Evolutionary conservation across 2,797 vertebrate species (phyloP), one percentile per base, ranked within the genome.

Genomic region (Galagoides demidoff): DNA sequence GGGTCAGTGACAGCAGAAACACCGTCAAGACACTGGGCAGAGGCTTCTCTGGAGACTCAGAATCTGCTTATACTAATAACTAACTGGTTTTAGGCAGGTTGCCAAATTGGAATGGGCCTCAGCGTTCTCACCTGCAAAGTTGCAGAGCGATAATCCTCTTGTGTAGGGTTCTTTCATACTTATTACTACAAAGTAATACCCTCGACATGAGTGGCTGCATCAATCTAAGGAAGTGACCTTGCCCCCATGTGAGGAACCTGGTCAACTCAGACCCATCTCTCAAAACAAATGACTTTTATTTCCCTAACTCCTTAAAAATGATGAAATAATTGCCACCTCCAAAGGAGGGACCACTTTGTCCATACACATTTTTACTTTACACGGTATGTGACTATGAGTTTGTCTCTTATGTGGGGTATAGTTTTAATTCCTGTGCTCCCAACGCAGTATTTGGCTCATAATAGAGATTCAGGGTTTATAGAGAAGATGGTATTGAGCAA

Each of bases 351-450:
- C 7, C 49, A 8, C 27, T 22, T 22, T 27, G 17, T 34, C 55
- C 25, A 17, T 13, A 11, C 14, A 19, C 9, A 14, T 37, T n/a
- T 84, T n/a, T 29, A 5, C 12, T 43, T 59, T 39, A 82, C 31
- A 37, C 0, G 0, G 5, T 9, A 1, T 17, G 10, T 45, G 27
- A 17, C 34, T 1, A 20, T 0, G 23, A n/a, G 25, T 52, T 20
- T 27, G 22, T 31, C 25, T 63, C 0, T 52, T 64, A 13, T 31
- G 2, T 25, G 68, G 91, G 49, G 14, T 23, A 9, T 16, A 6
- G 29, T 22, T 20, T 29, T 52, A 66, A 49, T 13, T 71, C 14
- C 3, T 31, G 9, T 17, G 17, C 82, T 12, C 22, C n/a, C 43
- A 39, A 12, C 63, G 27, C 1, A 19, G n/a, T 23, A 45, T 76